Evolutionary conservation across 2,797 vertebrate species (phyloP), one percentile per base, ranked within the genome.

Genomic region (Pangasius macronema): DNA sequence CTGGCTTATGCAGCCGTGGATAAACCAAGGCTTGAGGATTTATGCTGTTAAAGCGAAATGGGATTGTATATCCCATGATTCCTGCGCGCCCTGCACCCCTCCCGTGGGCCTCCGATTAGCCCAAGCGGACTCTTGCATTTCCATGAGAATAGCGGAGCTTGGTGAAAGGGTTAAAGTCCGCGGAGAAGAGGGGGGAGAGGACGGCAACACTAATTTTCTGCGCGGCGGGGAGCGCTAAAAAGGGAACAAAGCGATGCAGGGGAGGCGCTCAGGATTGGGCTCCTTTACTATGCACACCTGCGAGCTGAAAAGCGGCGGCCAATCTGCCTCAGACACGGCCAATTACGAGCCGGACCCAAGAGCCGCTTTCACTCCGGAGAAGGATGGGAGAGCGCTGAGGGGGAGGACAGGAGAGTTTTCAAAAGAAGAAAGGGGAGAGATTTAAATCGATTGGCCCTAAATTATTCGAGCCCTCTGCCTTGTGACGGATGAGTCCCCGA

Each of bases 201-300:
- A 93, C 94, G 93, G 93, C 94, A 95, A 94, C 94, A 94, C 95
- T 94, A 95, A 96, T 96, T 96, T 96, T 96, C 95, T 95, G 95
- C 95, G 89, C 94, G 89, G 94, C 93, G 92, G 95, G 94, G 94
- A 87, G 94, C 90, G 91, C 93, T 91, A 91, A 95, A 91, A 93
- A 86, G 92, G 89, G 94, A 95, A 96, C 95, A 96, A 96, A 96
- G 95, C 92, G 92, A 90, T 89, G 93, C 92, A 93, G 93, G 95
- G 94, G 95, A 94, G 95, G 94, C 92, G 94, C 92, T 87, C 93
- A 91, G 93, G 88, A 93, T 93, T 94, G 93, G 70, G 91, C 89
- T 91, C 94, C 94, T 96, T 96, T 96, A 96, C 95, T 95, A 94
- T 94, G 93, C 94, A 95, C 96, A 96, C 96, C 96, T 96, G 96